Percentiles rank a stretch among this genome's conserved stretches.
Evolutionary conservation across 2,797 vertebrate genomes (phyloP).

Genomic region (Sorex maritimensis): DNA sequence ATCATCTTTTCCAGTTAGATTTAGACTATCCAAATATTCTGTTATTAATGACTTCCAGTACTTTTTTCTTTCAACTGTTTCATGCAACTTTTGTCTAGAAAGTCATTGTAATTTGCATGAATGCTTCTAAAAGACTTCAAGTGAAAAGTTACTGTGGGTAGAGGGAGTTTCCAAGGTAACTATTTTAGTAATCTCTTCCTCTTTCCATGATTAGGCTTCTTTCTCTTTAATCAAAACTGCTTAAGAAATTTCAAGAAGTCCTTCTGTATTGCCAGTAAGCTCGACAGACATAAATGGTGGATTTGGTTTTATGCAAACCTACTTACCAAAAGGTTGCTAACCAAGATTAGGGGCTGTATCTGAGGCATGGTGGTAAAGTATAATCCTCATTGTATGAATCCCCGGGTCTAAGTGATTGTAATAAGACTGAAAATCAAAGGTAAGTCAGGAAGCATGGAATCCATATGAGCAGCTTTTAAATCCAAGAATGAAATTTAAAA

Average conservation of each 20-base stretch:
- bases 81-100: background rate
- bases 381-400: no score
- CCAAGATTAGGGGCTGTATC: background rate
- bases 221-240: conserved; percentile 5
- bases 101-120: conserved; percentile 26
- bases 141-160: background rate
- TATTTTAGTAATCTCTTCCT: conserved; percentile 44
- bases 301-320: conserved; percentile 48
- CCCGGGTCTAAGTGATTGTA: background rate
- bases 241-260: conserved; percentile 42
- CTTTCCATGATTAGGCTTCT: conserved; percentile 29
- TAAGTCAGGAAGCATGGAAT: conserved; percentile 3
- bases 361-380: no score
- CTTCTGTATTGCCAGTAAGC: background rate
- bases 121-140: conserved; percentile 10
- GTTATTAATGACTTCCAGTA: conserved; percentile 43
- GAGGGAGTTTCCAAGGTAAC: conserved; percentile 31
- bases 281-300: conserved; percentile 33
- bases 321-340: conserved; percentile 41
- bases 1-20: conserved; percentile 61
- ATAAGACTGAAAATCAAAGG: conserved; percentile 44
- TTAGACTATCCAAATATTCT: conserved; percentile 41
- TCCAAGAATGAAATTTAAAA: conserved; percentile 49
- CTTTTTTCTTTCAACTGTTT: conserved; percentile 23
- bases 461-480: conserved; percentile 56